These are phyloP conservation scores for Eurypyga helias DNA, from an alignment of 2,113 vertebrate genomes.

Conservation along the genomic window DNA sequence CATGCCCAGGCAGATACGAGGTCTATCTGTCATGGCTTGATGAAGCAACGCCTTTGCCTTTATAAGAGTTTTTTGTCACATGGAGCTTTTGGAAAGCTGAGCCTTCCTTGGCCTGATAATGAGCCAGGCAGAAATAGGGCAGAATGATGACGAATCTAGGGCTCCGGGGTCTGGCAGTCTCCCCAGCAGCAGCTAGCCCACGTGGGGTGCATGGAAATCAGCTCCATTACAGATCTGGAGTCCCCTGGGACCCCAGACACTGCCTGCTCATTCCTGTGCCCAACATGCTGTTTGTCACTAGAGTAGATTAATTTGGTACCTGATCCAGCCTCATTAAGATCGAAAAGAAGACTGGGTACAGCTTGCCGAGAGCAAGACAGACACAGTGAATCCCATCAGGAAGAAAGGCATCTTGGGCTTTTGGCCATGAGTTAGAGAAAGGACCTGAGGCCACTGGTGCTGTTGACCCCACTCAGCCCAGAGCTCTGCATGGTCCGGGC, in stretches of 20 bases:
- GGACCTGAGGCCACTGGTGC: fast-evolving
- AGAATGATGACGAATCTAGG: neutral
- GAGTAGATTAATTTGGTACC: neutral
- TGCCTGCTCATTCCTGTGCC: neutral
- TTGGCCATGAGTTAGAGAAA: neutral
- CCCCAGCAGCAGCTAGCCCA: neutral
- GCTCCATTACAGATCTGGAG: fast-evolving
- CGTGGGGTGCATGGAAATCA: neutral
- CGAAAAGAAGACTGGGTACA: neutral
- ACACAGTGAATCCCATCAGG: fast-evolving
- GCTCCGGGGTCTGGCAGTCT: neutral
- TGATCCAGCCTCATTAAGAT: neutral
- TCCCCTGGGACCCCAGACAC: neutral
- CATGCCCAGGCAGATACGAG: fast-evolving
- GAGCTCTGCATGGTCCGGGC: neutral
- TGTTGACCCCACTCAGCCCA: neutral
- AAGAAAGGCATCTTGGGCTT: neutral
- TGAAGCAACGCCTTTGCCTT: neutral
- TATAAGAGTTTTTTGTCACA: neutral
- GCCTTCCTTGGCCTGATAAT: neutral
- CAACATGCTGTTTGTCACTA: neutral
- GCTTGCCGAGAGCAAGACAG: neutral
- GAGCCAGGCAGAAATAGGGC: neutral
- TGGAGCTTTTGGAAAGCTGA: neutral
- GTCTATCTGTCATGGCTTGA: fast-evolving